Evolutionary conservation across 2,113 vertebrate genomes (phyloP), one percentile per base, ranked within the genome.

Genomic region (Etheostoma cragini): DNA sequence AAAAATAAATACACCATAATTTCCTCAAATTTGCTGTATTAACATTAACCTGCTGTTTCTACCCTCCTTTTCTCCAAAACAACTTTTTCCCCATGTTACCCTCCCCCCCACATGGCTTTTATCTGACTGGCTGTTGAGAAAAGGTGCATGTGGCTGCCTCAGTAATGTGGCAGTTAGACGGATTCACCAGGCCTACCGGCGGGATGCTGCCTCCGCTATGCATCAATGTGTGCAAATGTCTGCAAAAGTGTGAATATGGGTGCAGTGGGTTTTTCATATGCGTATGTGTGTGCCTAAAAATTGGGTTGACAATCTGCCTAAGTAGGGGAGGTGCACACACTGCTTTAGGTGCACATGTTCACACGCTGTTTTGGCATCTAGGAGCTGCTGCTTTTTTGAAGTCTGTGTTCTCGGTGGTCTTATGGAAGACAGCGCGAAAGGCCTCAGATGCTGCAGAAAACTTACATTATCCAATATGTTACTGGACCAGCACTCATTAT

Each of bases 161-260:
- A 30, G 69, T 85, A 83, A 80, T 70, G 65, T 89, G 77, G 90
- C 90, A 91, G 90, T 92, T 81, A 85, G 77, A 85, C 83, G 85
- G 88, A 89, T 86, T 91, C 82, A 76, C 63, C 0, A 67, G 76
- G 74, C 53, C 1, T 80, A 67, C 63, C 66, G 19, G 60, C 12
- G 6, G 24, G 80, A 80, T 42, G 70, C 80, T 79, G 80, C 54
- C 76, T 87, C 73, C 67, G 60, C 83, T 77, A 68, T 78, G 81
- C 68, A 65, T 15, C 6, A 64, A 65, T 15, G 58, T 88, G 76
- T 81, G 74, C 47, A 64, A 38, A 79, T 76, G 46, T 68, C 47
- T 84, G 71, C 72, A 80, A 79, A 76, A 66, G 64, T 57, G 62
- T 61, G 35, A 13, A 33, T 65, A 57, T 30, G 61, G 38, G 46